A percentile compares a stretch with the other conserved stretches of the same genome.
Conservation (phyloP, 2,888 invertebrate genomes). For the Pyrrhia umbra region DNA sequence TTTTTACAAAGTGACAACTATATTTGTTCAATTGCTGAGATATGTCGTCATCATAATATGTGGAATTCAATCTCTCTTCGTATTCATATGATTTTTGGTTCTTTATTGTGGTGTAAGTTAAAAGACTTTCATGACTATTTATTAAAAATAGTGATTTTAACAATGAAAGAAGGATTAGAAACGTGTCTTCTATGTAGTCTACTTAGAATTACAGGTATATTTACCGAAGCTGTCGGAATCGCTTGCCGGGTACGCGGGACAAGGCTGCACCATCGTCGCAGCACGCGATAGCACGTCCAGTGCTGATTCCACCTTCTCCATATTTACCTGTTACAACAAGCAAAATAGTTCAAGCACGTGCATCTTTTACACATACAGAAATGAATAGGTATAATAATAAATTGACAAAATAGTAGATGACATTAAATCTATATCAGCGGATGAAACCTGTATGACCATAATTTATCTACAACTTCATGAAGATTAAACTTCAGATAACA, state of each 20-base stretch:
- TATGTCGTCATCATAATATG: conserved; percentile 16
- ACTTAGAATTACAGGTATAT: too few species aligned
- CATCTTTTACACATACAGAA: neutral
- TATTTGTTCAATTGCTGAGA: conserved; percentile 31
- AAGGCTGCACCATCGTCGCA: conserved; percentile 96
- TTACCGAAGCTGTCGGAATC: conserved; percentile 90
- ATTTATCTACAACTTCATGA: conserved; percentile 13
- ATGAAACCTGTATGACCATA: neutral
- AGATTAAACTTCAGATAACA: conserved; percentile 26
- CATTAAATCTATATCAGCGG: neutral
- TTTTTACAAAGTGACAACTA: conserved; percentile 40
- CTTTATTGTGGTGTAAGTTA: neutral
- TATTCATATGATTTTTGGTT: conserved; percentile 6
- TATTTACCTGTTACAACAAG: conserved; percentile 72
- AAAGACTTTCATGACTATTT: too few species aligned
- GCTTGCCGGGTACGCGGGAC: conserved; percentile 87
- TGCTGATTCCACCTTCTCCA: conserved; percentile 95
- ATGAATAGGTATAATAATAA: neutral
- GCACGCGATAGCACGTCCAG: conserved; percentile 96
- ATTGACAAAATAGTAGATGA: conserved; percentile 5
- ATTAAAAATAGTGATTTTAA: too few species aligned
- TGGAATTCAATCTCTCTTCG: conserved; percentile 18
- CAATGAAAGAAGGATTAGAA: too few species aligned
- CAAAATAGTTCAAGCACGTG: conserved; percentile 10
- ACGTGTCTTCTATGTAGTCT: too few species aligned